Evolutionary conservation across 2,113 vertebrate genomes (phyloP), one percentile per base, ranked within the genome.

Genomic region (Meriones unguiculatus): DNA sequence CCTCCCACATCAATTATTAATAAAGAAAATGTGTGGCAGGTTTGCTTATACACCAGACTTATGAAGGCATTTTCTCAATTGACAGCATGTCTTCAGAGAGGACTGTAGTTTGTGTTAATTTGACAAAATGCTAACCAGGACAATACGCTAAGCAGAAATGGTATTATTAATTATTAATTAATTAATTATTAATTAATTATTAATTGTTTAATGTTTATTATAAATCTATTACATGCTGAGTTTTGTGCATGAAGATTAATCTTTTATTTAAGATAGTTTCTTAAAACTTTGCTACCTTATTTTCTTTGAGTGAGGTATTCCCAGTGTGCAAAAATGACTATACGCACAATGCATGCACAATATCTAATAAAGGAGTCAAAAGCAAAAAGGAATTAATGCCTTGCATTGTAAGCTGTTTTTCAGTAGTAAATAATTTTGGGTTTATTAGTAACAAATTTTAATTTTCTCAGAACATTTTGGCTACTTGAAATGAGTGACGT

Each of bases 241-340:
- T 35, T 86, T 2, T 32, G 91, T 41, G 0, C 5, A 54, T 95
- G 3, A 38, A 85, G 15, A 24, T 73, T 24, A 50, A 15, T 64
- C 18, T 95, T 94, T 87, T 90, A 78, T 78, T 5, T 69, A 73
- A 87, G 77, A 73, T 82, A 50, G 69, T 25, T 90, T 92, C 14
- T 80, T 84, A 81, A 62, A 77, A 86, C 28, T 76, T 76, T 80
- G 11, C 2, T 41, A 46, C 5, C 54, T 95, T 75, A 69, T 82
- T 59, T 46, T 70, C 13, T 70, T 72, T 69, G 30, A 88, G 32
- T 59, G 32, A 57, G 2, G 41, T 84, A 90, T 72, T n/a, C 25
- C 54, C 13, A 76, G 17, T 32, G 1, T 70, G 9, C 25, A 2
- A 3, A 97, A 92, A 4, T 84, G 4, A 86, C 28, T 72, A n/a